These are phyloP conservation scores for Eptesicus fuscus DNA, from an alignment of 2,113 vertebrate genomes.

Conservation along the genomic window DNA sequence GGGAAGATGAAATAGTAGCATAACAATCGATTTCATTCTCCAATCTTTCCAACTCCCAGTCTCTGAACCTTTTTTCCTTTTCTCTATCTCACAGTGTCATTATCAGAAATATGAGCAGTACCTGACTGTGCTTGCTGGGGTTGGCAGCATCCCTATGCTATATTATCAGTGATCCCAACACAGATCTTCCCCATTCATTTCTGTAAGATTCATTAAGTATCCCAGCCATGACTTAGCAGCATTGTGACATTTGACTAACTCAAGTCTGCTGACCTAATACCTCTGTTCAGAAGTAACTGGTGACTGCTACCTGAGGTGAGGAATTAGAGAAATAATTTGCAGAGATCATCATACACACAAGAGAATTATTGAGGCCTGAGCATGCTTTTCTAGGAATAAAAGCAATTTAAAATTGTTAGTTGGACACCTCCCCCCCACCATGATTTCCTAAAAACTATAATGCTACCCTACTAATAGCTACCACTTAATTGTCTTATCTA, in stretches of 20 bases:
- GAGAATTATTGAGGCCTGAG: background rate
- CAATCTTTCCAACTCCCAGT: background rate
- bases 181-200: background rate
- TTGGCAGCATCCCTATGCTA: too few species aligned
- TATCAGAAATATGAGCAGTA: background rate
- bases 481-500: background rate
- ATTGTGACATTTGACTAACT: background rate
- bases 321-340: background rate
- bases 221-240: background rate
- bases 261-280: background rate
- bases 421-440: background rate
- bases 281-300: background rate
- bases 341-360: background rate
- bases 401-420: background rate
- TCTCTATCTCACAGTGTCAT: background rate
- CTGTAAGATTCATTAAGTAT: background rate
- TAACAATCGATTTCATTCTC: too few species aligned
- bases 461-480: background rate
- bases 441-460: conserved; percentile 5
- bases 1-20: background rate
- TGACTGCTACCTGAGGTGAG: background rate
- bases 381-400: conserved; percentile 19
- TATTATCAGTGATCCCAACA: background rate
- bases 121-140: background rate
- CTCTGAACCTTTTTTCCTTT: background rate